Conservation (phyloP, 2,113 vertebrate genomes). For the Sebastes fasciatus region DNA sequence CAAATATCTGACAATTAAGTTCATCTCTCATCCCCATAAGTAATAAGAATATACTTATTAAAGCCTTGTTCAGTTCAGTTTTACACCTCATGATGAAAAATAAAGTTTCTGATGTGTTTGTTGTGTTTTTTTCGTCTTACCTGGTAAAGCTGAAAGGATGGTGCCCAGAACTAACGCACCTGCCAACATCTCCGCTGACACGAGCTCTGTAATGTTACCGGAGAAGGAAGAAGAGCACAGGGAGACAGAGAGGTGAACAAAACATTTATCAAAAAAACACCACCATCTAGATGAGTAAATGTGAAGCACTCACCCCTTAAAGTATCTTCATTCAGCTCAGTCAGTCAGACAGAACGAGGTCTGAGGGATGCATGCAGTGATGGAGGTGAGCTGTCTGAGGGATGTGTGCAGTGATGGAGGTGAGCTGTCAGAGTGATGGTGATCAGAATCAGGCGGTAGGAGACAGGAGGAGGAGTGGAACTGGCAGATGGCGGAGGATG, state of each 20-base stretch:
- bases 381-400: constrained; percentile 48
- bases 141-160: constrained; percentile 77
- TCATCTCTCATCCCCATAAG: not conserved
- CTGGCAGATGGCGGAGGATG: constrained; percentile 36
- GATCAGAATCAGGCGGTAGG: constrained; percentile 30
- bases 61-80: not conserved
- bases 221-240: constrained; percentile 39
- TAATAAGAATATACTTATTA: not conserved
- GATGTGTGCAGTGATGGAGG: constrained; percentile 39
- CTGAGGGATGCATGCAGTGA: constrained; percentile 26
- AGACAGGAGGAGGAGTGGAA: constrained; percentile 48
- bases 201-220: constrained; percentile 60
- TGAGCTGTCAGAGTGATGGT: constrained; percentile 46
- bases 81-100: not conserved
- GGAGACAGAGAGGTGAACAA: constrained; percentile 20
- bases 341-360: constrained; percentile 16
- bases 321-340: constrained; percentile 51
- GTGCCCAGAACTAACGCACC: constrained; percentile 73
- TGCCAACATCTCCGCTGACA: constrained; percentile 82
- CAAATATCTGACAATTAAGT: not conserved
- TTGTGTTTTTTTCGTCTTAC: constrained; percentile 53
- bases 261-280: not conserved
- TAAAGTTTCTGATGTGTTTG: not conserved
- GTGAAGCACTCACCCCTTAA: constrained; percentile 54
- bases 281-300: not conserved